A percentile compares a stretch with the other conserved stretches of the same genome.
Conservation (phyloP, 2,113 vertebrate species). For the Serinus canaria region DNA sequence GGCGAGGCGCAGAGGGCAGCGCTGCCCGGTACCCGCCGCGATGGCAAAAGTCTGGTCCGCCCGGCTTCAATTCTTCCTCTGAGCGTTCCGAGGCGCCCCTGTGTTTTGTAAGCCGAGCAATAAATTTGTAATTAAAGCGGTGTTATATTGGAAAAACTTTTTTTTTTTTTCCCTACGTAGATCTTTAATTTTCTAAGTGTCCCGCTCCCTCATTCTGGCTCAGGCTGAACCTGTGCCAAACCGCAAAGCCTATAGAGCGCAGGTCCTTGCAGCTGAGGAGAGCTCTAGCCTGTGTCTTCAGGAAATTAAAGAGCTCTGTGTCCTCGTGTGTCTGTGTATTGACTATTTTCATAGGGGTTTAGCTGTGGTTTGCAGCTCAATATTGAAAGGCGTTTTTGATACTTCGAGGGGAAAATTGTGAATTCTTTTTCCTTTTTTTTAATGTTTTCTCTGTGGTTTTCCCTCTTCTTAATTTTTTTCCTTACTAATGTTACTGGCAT, state of each 20-base stretch:
- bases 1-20: slow-evolving; percentile 63
- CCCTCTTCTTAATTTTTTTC: neutral
- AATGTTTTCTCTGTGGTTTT: neutral
- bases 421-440: neutral
- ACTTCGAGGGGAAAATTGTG: neutral
- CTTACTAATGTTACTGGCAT: neutral
- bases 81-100: neutral
- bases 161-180: neutral
- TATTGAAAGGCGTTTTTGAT: slow-evolving; percentile 11
- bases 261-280: slow-evolving; percentile 20
- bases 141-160: neutral
- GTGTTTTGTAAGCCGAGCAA: neutral
- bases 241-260: neutral
- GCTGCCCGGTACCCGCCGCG: slow-evolving; percentile 73
- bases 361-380: neutral
- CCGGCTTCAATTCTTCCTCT: neutral
- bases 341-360: neutral
- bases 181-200: neutral
- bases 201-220: neutral
- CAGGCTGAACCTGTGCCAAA: neutral
- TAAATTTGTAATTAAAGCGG: neutral
- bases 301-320: slow-evolving; percentile 20
- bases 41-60: slow-evolving; percentile 71
- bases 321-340: neutral
- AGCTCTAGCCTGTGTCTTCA: neutral